Percentiles rank a stretch among this genome's conserved stretches.
phyloP scores from a whole-genome alignment of 23 tunicate species.

The Clavelina lepadiformis region DNA sequence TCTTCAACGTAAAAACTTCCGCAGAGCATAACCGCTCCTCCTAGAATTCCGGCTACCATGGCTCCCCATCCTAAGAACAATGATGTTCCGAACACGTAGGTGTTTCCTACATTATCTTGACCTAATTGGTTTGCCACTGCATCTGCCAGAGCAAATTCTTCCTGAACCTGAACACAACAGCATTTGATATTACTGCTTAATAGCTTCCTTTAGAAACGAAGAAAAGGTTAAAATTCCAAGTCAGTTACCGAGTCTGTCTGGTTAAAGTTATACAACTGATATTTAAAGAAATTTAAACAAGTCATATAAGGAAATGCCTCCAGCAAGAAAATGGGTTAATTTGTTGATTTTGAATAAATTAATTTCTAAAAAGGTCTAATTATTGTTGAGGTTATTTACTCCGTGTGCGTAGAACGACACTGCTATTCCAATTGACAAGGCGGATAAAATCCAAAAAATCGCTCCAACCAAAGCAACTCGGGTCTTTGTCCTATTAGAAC shows the following conservation, averaged over 20 bases:
- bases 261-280: too few species aligned
- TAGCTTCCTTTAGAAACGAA: not conserved
- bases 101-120: conserved; percentile 23
- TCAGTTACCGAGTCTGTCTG: too few species aligned
- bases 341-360: too few species aligned
- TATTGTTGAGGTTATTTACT: conserved; percentile 19
- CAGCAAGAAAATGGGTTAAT: too few species aligned
- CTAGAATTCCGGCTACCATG: conserved; percentile 62
- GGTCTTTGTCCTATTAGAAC: conserved; percentile 26
- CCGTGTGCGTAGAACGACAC: conserved; percentile 86
- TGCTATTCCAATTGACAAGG: conserved; percentile 73
- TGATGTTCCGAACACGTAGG: conserved; percentile 78
- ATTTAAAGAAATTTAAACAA: too few species aligned
- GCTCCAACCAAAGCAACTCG: conserved; percentile 60
- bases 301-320: too few species aligned
- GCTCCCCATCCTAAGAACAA: conserved; percentile 98
- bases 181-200: not conserved
- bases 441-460: conserved; percentile 46
- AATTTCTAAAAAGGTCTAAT: not conserved
- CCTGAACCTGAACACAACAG: conserved; percentile 4
- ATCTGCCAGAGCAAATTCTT: conserved; percentile 2
- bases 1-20: conserved; percentile 59
- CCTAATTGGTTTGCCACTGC: not conserved
- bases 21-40: conserved; percentile 71
- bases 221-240: too few species aligned